Base-by-base conservation (phyloP, 2,113 vertebrate species). In the Chamaea fasciata region DNA sequence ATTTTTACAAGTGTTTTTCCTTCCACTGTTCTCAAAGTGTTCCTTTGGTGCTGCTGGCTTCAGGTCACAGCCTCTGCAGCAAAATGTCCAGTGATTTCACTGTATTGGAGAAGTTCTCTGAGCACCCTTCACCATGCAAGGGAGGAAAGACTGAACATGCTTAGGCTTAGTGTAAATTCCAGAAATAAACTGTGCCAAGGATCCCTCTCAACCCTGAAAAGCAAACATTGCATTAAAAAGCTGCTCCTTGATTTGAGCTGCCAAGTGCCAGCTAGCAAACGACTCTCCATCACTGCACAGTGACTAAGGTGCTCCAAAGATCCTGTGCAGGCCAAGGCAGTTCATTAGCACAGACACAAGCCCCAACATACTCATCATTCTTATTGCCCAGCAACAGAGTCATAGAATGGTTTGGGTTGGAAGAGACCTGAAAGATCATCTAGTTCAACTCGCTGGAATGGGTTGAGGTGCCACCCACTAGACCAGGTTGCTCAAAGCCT, bases 1-100 rank as follows among this genome's bases (percentile, higher is more conserved):
- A 92, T 93, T 94, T 87, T 79, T 56, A 71, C 5, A 87, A 95
- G 68, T 93, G 81, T 56, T 96, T 95, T 94, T 89, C 79, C 52
- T 86, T 73, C 68, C 46, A 0, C 52, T 70, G 28, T 63, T 93
- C 64, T 75, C 44, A 37, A 70, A 93, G 21, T 55, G 6, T 57
- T 90, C 75, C 55, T 91, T 50, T 80, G 39, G 59, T 57, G 49
- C 37, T 49, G 19, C 59, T 92, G 63, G 47, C 63, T 76, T 63
- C 67, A 47, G 30, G 4, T 46, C 46, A 60, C 17, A 63, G 88
- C 42, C 50, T 85, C 50, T 80, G 31, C 31, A 41, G 52, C 49
- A 83, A 87, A 83, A 71, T 7, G 1, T 31, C 33, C 22, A 13
- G 10, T 26, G 33, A 28, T 88, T 89, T 59, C 27, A 39, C 8